Conservation (phyloP, 2,113 vertebrate species). For the Tachysurus vachellii region DNA sequence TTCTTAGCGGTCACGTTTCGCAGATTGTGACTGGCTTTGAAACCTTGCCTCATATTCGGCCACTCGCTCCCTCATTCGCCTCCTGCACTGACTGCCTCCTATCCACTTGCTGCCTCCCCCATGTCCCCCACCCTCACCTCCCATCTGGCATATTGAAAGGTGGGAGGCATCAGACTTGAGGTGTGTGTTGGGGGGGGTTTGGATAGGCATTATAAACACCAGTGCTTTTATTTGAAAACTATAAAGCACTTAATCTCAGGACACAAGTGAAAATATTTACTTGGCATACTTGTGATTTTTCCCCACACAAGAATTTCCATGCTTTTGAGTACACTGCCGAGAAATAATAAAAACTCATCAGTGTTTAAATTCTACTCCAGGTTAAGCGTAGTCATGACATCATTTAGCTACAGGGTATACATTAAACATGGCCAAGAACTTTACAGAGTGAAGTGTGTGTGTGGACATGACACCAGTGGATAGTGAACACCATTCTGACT, state of each 20-base stretch:
- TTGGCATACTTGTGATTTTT: not conserved
- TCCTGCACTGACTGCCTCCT: conserved; percentile 2
- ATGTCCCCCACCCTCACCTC: conserved; percentile 47
- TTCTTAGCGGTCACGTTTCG: conserved; percentile 46
- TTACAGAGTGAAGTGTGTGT: not conserved
- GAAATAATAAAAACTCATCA: not conserved
- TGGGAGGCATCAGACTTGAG: not conserved
- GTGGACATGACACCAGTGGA: conserved; percentile 38
- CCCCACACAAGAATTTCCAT: not conserved
- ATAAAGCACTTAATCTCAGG: not conserved
- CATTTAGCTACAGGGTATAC: not conserved
- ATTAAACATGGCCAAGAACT: not conserved
- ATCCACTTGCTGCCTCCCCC: conserved; percentile 45
- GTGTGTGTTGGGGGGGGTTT: not conserved
- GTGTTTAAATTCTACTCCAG: not conserved
- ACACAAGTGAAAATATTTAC: no score
- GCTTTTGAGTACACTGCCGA: not conserved
- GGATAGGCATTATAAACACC: not conserved
- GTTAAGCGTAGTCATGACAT: not conserved
- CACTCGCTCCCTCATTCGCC: not conserved
- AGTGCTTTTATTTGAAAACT: not conserved
- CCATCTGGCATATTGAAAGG: conserved; percentile 40
- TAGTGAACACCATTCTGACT: not conserved
- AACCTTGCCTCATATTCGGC: not conserved
- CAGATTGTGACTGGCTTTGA: conserved; percentile 26